A percentile compares a stretch with the other conserved stretches of the same genome.
These are phyloP conservation scores for Oryzias dopingdopingensis DNA, from an alignment of 2,797 vertebrate species.

Conservation along the genomic window DNA sequence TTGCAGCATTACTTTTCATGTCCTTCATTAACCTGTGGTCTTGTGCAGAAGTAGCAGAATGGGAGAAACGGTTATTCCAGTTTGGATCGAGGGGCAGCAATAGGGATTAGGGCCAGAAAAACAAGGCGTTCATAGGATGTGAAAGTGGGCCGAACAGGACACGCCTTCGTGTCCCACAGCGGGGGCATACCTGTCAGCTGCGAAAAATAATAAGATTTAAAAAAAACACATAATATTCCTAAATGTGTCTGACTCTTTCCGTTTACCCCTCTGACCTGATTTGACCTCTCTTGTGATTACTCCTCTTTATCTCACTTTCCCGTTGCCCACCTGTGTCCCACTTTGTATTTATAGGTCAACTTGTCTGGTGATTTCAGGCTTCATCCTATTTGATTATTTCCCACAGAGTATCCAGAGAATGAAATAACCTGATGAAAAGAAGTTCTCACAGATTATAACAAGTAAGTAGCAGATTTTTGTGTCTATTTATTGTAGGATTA, in stretches of 20 bases:
- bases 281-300: slow-evolving; percentile 26
- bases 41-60: slow-evolving; percentile 6
- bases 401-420: slow-evolving; percentile 35
- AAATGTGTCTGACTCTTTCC: slow-evolving; percentile 13
- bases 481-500: no score
- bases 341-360: slow-evolving; percentile 68
- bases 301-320: slow-evolving; percentile 17
- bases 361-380: slow-evolving; percentile 51
- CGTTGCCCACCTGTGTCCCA: slow-evolving; percentile 39
- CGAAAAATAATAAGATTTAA: neutral
- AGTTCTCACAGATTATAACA: slow-evolving; percentile 9
- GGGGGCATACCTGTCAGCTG: slow-evolving; percentile 46
- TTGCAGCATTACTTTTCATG: slow-evolving; percentile 8
- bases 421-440: slow-evolving; percentile 38
- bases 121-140: slow-evolving; percentile 38
- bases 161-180: slow-evolving; percentile 38
- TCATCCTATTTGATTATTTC: slow-evolving; percentile 55
- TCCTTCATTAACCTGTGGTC: slow-evolving; percentile 42
- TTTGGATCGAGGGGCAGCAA: slow-evolving; percentile 22
- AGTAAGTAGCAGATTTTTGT: no score
- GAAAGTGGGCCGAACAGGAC: slow-evolving; percentile 53
- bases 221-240: slow-evolving; percentile 23
- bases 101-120: slow-evolving; percentile 55
- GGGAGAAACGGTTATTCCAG: neutral
- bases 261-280: slow-evolving; percentile 5